A percentile compares a stretch with the other conserved stretches of the same genome.
Evolutionary conservation across 2,888 invertebrate genomes (phyloP).

Genomic region (Stenchaetothrips biformis): DNA sequence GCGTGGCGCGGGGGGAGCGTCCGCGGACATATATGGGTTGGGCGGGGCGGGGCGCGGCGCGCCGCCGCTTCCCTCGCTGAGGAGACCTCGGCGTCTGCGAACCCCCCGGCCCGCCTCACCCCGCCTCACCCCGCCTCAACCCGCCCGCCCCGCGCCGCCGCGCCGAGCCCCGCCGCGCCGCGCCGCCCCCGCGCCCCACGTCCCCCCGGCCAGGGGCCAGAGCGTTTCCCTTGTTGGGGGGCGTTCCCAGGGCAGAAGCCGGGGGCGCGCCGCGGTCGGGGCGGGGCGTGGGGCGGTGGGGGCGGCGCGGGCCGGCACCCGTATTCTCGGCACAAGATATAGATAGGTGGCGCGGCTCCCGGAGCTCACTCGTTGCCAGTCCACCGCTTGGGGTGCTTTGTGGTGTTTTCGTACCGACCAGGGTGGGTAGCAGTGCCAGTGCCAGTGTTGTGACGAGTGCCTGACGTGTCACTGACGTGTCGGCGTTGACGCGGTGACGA

Average conservation of each 20-base stretch:
- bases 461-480: not conserved
- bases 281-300: conserved; percentile 36
- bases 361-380: conserved; percentile 36
- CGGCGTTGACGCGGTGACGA: not conserved
- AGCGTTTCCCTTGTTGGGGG: conserved; percentile 31
- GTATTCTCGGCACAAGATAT: conserved; percentile 32
- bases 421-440: not conserved
- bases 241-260: conserved; percentile 6
- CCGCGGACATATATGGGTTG: conserved; percentile 32
- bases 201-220: conserved; percentile 27
- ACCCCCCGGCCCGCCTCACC: conserved; percentile 40
- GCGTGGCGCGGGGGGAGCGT: conserved; percentile 28
- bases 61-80: conserved; percentile 45
- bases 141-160: conserved; percentile 13
- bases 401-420: not conserved
- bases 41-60: conserved; percentile 34
- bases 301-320: conserved; percentile 28
- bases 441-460: not conserved
- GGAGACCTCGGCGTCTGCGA: conserved; percentile 44
- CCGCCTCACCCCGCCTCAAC: conserved; percentile 25
- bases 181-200: conserved; percentile 18
- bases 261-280: conserved; percentile 39
- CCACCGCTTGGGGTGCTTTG: conserved; percentile 10
- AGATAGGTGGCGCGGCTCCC: conserved; percentile 34
- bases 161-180: too few relatives aligned